Conservation (phyloP, 2,888 invertebrate genomes). For the Rambutsinella grinnellia region DNA sequence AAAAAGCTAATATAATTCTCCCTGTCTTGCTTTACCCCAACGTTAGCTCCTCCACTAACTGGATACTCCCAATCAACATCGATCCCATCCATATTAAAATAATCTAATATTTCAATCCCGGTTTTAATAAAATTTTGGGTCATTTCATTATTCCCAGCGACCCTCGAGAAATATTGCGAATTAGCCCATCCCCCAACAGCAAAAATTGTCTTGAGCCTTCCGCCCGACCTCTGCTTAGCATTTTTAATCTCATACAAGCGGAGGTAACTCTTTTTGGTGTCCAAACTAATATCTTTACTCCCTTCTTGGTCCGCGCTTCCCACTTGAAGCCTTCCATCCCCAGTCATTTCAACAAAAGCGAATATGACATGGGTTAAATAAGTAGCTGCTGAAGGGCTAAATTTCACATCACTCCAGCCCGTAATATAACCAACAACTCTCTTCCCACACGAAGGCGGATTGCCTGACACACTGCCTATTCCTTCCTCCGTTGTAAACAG, state of each 20-base stretch:
- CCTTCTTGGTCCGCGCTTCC: not conserved
- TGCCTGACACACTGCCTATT: not conserved
- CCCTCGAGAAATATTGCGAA: slow-evolving; percentile 3
- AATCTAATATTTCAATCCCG: slow-evolving; percentile 1
- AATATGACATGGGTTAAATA: slow-evolving; percentile 4
- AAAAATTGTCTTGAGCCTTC: not conserved
- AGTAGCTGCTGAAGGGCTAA: not conserved
- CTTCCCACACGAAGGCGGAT: slow-evolving; percentile 1
- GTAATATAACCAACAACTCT: slow-evolving; percentile 4
- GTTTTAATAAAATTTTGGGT: too few species aligned
- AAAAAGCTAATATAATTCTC: slow-evolving; percentile 13
- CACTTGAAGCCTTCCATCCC: not conserved
- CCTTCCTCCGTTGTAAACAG: not conserved
- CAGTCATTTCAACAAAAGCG: not conserved
- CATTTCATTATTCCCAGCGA: not conserved
- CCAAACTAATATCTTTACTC: not conserved
- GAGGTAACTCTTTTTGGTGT: not conserved
- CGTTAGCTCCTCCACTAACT: slow-evolving; percentile 17
- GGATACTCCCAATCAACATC: slow-evolving; percentile 32
- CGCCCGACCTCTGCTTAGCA: not conserved
- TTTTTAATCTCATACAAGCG: not conserved
- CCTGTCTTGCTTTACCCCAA: not conserved
- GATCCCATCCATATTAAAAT: slow-evolving; percentile 7
- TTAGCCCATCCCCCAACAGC: slow-evolving; percentile 14
- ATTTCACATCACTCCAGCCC: not conserved